Base-by-base conservation (phyloP, 1,140 invertebrate species). In the Eulimnadia texana region DNA sequence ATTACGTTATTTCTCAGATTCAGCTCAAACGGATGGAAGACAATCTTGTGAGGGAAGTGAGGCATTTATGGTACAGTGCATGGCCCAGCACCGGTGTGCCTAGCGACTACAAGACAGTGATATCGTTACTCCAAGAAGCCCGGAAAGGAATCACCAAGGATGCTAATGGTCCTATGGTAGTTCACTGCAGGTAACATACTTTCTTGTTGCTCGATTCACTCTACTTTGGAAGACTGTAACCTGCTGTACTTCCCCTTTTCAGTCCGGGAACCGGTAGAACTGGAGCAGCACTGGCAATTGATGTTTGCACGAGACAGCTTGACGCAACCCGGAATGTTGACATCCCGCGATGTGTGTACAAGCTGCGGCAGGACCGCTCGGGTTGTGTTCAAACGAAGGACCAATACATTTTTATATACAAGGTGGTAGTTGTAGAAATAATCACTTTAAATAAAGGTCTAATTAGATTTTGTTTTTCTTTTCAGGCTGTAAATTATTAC, bases 191-290 rank as follows among this genome's bases (percentile, higher is more conserved):
- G 33, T 42, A 42, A 42, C 16, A 6, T 42, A 42, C 16, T n/a
- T n/a, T n/a, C n/a, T n/a, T n/a, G n/a, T n/a, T n/a, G n/a, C n/a
- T n/a, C n/a, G n/a, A n/a, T n/a, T n/a, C n/a, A n/a, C n/a, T n/a
- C n/a, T n/a, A n/a, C n/a, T n/a, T n/a, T n/a, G n/a, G n/a, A n/a
- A n/a, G n/a, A n/a, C n/a, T n/a, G n/a, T n/a, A n/a, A n/a, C n/a
- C n/a, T n/a, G n/a, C n/a, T n/a, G n/a, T n/a, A n/a, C n/a, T n/a
- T 42, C 33, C 16, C 33, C 33, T 42, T 6, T 42, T 6, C 16
- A 78, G 90, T 73, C 88, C 89, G 49, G 91, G 92, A 58, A 93
- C 91, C 16, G 90, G 90, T 6, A 77, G 92, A 28, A 90, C 90
- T 13, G 90, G 90, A n/a, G 88, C 87, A 11, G 74, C 92, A 42